phyloP scores from a whole-genome alignment of 2,888 invertebrate species.

The Teleiodes luculella region DNA sequence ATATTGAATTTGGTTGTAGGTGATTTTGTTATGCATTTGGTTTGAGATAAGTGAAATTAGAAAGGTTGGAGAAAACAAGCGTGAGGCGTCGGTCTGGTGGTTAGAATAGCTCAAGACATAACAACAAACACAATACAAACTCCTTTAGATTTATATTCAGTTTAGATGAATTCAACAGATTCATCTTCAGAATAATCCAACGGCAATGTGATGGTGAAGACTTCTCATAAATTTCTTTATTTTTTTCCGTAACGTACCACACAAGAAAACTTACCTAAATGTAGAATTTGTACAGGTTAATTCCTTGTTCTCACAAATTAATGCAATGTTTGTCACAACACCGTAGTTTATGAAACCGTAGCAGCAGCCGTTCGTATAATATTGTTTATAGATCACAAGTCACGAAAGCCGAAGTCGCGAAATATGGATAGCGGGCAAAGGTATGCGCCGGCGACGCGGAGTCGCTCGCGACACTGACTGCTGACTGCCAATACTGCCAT shows the following conservation, averaged over 20 bases:
- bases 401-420: slow-evolving; percentile 19
- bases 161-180: too few relatives aligned
- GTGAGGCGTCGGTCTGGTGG: slow-evolving; percentile 19
- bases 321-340: slow-evolving; percentile 54
- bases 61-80: slow-evolving; percentile 52
- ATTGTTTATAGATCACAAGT: slow-evolving; percentile 47
- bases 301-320: slow-evolving; percentile 36
- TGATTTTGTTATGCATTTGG: slow-evolving; percentile 16
- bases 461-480: slow-evolving; percentile 55
- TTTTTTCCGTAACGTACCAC: too few relatives aligned
- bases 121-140: background rate
- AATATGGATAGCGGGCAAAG: slow-evolving; percentile 32
- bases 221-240: background rate
- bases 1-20: background rate
- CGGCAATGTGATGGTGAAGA: too few relatives aligned
- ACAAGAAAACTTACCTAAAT: background rate
- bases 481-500: slow-evolving; percentile 14
- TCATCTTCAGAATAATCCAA: too few relatives aligned
- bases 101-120: slow-evolving; percentile 9
- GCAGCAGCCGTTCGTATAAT: slow-evolving; percentile 47
- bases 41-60: slow-evolving; percentile 47
- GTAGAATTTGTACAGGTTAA: too few relatives aligned
- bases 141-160: too few relatives aligned
- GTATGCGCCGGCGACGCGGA: slow-evolving; percentile 52
- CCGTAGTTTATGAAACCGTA: slow-evolving; percentile 58